Conservation (phyloP, 1,140 invertebrate genomes). For the Drosophila pachea region DNA sequence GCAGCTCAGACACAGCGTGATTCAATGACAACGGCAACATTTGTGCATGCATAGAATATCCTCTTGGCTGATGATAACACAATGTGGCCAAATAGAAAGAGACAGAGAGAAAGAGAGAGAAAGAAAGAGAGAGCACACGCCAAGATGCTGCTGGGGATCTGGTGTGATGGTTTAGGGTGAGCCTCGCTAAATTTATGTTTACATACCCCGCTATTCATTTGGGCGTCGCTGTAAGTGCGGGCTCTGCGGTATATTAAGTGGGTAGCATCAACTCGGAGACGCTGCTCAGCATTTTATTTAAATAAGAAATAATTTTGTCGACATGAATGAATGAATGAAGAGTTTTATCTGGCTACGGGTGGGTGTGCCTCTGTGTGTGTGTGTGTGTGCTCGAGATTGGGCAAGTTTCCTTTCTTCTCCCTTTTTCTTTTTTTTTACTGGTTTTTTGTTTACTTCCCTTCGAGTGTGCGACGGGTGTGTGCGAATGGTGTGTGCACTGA, state of each 20-base stretch:
- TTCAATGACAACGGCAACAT: slow-evolving; percentile 76
- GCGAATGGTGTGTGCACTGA: slow-evolving; percentile 18
- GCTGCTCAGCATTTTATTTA: slow-evolving; percentile 68
- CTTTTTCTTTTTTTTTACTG: slow-evolving; percentile 16
- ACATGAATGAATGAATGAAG: slow-evolving; percentile 75
- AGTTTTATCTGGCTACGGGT: slow-evolving; percentile 62
- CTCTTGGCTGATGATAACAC: slow-evolving; percentile 69
- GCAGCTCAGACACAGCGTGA: slow-evolving; percentile 42
- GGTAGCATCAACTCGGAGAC: slow-evolving; percentile 60
- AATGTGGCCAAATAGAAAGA: slow-evolving; percentile 37
- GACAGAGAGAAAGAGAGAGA: not conserved
- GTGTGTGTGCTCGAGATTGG: slow-evolving; percentile 6
- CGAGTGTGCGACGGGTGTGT: not conserved
- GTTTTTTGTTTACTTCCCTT: slow-evolving; percentile 34
- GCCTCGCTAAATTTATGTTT: slow-evolving; percentile 74
- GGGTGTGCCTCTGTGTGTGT: no score
- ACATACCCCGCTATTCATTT: slow-evolving; percentile 76
- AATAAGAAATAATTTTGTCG: slow-evolving; percentile 77
- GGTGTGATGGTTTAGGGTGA: slow-evolving; percentile 39
- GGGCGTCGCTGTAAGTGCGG: slow-evolving; percentile 66
- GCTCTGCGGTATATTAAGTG: slow-evolving; percentile 75
- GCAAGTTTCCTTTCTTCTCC: slow-evolving; percentile 14
- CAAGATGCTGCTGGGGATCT: not conserved
- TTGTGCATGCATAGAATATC: slow-evolving; percentile 77
- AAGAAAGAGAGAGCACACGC: not conserved